Base-by-base conservation (phyloP, 2,888 invertebrate species). In the Cylloceria caligata region DNA sequence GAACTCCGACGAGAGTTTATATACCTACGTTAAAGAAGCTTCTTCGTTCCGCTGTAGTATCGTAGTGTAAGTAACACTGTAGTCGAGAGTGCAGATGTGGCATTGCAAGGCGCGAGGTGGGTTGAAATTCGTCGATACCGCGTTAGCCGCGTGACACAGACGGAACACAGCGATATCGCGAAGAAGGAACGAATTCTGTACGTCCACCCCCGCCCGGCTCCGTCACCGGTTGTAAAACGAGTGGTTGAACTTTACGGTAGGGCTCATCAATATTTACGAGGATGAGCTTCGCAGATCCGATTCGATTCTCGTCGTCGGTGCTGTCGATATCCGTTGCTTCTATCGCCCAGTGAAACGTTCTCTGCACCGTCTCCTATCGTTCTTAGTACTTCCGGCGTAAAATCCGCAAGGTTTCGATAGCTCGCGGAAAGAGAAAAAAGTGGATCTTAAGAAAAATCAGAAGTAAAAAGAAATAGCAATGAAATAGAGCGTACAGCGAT, bases 261-360 rank as follows among this genome's bases (percentile, higher is more conserved):
- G 81, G 82, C 85, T 86, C 85, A 85, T 87, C 87, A 86, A 87
- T 86, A 86, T 87, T 87, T 87, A 86, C 86, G 87, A 87, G 85
- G 73, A 86, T 85, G 85, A 85, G 83, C 83, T 82, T 72, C 75
- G 75, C 86, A 69, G 86, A 87, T 87, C 85, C 87, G 86, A 87
- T 86, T 82, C 82, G 82, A 86, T 82, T 85, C 83, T 77, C 75
- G 81, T 82, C 82, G 72, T 84, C 75, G 64, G 49, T 65, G 65
- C 75, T 80, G 74, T 72, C 75, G 80, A 82, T 80, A 67, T 65
- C 64, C 72, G 24, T 83, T 69, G 68, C 67, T 49, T 74, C 71
- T 65, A 83, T 83, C 84, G 83, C 71, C 65, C 69, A 74, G 71
- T 47, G 21, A 81, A 83, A 81, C 79, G 82, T 55, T 78, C 81